Evolutionary conservation across 2,888 invertebrate species (phyloP).

Genomic region (Ceraclea dissimilis): DNA sequence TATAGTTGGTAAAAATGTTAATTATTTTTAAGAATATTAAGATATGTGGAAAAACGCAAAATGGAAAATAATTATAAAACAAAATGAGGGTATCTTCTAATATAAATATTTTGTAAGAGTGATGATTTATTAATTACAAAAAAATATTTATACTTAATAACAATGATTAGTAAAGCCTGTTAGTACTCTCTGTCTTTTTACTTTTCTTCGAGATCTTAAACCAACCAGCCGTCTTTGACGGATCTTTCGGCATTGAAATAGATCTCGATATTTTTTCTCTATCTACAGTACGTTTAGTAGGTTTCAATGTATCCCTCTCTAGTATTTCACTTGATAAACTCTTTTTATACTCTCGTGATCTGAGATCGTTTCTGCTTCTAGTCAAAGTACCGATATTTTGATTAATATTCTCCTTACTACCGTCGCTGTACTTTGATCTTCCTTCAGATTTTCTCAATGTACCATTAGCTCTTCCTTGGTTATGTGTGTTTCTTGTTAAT

Average conservation of each 20-base stretch:
- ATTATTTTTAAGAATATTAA: too few species aligned
- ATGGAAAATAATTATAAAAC: too few species aligned
- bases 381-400: slow-evolving; percentile 32
- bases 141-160: too few species aligned
- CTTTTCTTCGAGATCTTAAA: slow-evolving; percentile 54
- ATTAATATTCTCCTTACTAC: slow-evolving; percentile 29
- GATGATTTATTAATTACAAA: too few species aligned
- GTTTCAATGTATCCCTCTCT: slow-evolving; percentile 38
- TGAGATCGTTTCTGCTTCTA: slow-evolving; percentile 38
- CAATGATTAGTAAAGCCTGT: slow-evolving; percentile 17
- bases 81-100: too few species aligned
- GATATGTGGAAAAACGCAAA: too few species aligned
- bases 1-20: too few species aligned
- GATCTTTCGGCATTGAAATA: slow-evolving; percentile 65
- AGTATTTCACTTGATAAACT: slow-evolving; percentile 58
- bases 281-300: slow-evolving; percentile 29
- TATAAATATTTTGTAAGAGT: too few species aligned
- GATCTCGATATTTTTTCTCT: slow-evolving; percentile 53
- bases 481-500: slow-evolving; percentile 11
- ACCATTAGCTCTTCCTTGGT: slow-evolving; percentile 15
- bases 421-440: slow-evolving; percentile 7
- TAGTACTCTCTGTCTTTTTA: slow-evolving; percentile 33
- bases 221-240: slow-evolving; percentile 66
- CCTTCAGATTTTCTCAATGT: slow-evolving; percentile 14
- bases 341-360: slow-evolving; percentile 41